Conservation (phyloP, 2,888 invertebrate genomes). For the Platypus cylindrus region DNA sequence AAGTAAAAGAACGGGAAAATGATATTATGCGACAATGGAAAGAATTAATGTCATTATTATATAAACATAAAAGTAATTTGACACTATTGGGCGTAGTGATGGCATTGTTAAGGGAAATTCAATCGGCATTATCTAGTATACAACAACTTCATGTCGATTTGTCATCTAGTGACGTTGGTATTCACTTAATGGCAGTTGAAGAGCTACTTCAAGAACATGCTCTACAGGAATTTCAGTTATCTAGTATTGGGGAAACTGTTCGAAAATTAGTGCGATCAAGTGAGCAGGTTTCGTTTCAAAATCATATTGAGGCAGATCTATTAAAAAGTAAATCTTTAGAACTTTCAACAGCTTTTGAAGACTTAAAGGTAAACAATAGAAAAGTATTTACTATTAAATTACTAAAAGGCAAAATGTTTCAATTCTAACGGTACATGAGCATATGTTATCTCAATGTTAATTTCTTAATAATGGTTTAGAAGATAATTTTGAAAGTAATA, state of each 20-base stretch:
- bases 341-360: constrained; percentile 62
- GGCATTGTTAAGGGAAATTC: constrained; percentile 81
- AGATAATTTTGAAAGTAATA: too few species aligned
- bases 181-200: constrained; percentile 89
- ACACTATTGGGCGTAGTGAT: constrained; percentile 73
- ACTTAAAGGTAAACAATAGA: constrained; percentile 38
- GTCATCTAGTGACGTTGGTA: constrained; percentile 78
- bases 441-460: too few species aligned
- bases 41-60: constrained; percentile 69
- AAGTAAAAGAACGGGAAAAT: constrained; percentile 46
- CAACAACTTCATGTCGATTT: constrained; percentile 65
- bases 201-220: constrained; percentile 90
- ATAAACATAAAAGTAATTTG: constrained; percentile 67
- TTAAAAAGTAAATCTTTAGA: constrained; percentile 61
- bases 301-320: constrained; percentile 43
- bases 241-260: constrained; percentile 72
- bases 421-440: too few species aligned
- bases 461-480: neutral
- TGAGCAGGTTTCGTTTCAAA: constrained; percentile 33
- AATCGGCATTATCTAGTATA: constrained; percentile 74
- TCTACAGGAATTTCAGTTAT: constrained; percentile 81
- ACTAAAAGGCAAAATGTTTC: too few species aligned
- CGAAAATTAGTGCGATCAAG: constrained; percentile 61
- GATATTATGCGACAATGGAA: constrained; percentile 81
- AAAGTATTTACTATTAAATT: too few species aligned